Percentiles rank a stretch among this genome's conserved stretches.
These are phyloP conservation scores for Mystacornis crossleyi DNA, from an alignment of 2,113 vertebrate species.

Conservation along the genomic window DNA sequence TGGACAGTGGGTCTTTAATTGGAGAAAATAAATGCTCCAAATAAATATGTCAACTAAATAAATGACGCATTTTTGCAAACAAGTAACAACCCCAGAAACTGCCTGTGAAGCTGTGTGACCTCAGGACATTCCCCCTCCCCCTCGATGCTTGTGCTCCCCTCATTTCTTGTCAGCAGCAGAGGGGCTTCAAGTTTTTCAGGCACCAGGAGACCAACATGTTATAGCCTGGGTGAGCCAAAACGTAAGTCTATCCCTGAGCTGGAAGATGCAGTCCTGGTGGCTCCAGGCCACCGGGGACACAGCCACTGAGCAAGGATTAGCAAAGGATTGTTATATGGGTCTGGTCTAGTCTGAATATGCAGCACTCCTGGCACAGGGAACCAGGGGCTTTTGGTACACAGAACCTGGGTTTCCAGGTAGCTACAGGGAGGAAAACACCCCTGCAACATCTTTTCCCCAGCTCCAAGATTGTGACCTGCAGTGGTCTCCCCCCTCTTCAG, in stretches of 20 bases:
- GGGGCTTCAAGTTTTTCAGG: background rate
- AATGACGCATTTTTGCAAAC: conserved; percentile 40
- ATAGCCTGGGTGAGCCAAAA: background rate
- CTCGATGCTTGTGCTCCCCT: background rate
- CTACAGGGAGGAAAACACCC: accelerated
- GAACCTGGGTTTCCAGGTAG: background rate
- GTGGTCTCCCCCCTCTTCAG: background rate
- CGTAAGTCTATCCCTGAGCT: background rate
- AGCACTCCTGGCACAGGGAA: background rate
- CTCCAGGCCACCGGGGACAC: background rate
- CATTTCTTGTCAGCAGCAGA: background rate
- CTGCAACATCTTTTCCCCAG: background rate
- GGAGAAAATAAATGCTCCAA: conserved; percentile 66
- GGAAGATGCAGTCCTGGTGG: background rate
- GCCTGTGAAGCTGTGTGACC: conserved; percentile 6
- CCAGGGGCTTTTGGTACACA: background rate
- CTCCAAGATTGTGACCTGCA: background rate
- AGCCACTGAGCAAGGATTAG: background rate
- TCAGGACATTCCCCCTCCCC: conserved; percentile 17
- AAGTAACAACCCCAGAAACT: conserved; percentile 38
- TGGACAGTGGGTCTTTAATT: conserved; percentile 57
- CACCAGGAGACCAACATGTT: background rate
- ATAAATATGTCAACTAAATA: conserved; percentile 70
- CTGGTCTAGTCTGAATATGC: background rate
- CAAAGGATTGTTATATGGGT: background rate